Base-by-base conservation (phyloP, 2,888 invertebrate genomes). In the Cosmorhoe ocellata region DNA sequence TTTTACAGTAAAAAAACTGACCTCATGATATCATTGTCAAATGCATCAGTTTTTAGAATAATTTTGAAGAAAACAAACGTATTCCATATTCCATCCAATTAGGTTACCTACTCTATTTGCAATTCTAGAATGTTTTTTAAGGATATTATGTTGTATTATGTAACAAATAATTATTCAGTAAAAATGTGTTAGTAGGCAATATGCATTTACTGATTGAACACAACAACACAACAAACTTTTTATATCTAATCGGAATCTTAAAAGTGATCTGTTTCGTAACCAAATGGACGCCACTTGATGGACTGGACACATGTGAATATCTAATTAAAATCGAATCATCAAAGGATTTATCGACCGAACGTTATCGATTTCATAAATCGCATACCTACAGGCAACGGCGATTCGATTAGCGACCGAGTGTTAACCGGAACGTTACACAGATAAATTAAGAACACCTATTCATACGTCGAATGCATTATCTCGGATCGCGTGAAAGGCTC, bases 371-470 rank as follows among this genome's bases (percentile, higher is more conserved):
- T 73, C 73, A 74, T 74, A 81, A 80, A 86, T 84, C 79, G 78
- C 74, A 76, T 77, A 74, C 81, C 79, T 74, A 74, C 74, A 75
- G 54, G 55, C 58, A 66, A 63, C 64, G 59, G 74, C 77, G 77
- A 83, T 80, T 84, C 81, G 81, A 84, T 84, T 81, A 82, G 77
- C 76, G 71, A 74, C 74, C 52, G 69, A 79, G 79, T 82, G 80
- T 80, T 81, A 80, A 78, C 77, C 81, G 82, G 80, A 81, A 81
- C 79, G 79, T 77, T 74, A 80, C 80, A 76, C 75, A 76, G 78
- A 81, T 86, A 84, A 86, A 84, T 88, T 86, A 87, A 86, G 84
- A 87, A 82, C 85, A 84, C 80, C 88, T 79, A 88, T 89, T 88
- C 85, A 89, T 79, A 76, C 66, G 86, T 85, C 84, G 71, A 72